These are phyloP conservation scores for Petrocephalus microphthalmus DNA, from an alignment of 2,113 vertebrate genomes.

Conservation along the genomic window DNA sequence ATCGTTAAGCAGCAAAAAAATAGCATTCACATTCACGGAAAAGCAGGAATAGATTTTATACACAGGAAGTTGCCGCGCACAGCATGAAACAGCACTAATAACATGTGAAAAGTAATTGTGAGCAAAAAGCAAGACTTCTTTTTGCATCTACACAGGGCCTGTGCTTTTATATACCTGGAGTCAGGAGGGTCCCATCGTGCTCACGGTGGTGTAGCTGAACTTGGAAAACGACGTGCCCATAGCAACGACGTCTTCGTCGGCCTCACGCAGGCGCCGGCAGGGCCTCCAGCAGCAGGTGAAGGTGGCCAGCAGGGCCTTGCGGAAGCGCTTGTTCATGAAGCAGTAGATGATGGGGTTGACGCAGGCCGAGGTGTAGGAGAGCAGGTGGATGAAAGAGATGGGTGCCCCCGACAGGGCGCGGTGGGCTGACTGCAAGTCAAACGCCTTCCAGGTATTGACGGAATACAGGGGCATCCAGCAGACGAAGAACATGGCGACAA, in stretches of 20 bases:
- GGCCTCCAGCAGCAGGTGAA: constrained; percentile 61
- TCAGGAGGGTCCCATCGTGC: constrained; percentile 70
- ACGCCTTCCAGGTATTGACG: constrained; percentile 89
- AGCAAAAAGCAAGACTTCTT: neutral
- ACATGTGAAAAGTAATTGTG: neutral
- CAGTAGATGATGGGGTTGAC: constrained; percentile 96
- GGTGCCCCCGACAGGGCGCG: constrained; percentile 70
- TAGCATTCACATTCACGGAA: neutral
- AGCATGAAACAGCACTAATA: neutral
- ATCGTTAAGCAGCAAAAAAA: neutral
- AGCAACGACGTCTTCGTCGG: constrained; percentile 58
- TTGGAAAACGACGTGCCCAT: constrained; percentile 73
- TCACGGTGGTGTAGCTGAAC: constrained; percentile 86
- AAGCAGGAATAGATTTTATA: neutral
- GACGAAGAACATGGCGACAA: constrained; percentile 85
- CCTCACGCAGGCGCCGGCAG: constrained; percentile 41
- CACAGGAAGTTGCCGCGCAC: neutral
- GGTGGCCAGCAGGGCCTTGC: constrained; percentile 72
- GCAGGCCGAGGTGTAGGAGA: constrained; percentile 79
- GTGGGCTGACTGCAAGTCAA: constrained; percentile 61
- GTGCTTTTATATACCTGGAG: neutral
- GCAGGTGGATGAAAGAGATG: constrained; percentile 92
- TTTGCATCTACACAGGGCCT: neutral
- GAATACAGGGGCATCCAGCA: constrained; percentile 89
- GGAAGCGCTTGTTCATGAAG: constrained; percentile 96